Conservation (phyloP, 2,113 vertebrate species). For the Nothobranchius furzeri region DNA sequence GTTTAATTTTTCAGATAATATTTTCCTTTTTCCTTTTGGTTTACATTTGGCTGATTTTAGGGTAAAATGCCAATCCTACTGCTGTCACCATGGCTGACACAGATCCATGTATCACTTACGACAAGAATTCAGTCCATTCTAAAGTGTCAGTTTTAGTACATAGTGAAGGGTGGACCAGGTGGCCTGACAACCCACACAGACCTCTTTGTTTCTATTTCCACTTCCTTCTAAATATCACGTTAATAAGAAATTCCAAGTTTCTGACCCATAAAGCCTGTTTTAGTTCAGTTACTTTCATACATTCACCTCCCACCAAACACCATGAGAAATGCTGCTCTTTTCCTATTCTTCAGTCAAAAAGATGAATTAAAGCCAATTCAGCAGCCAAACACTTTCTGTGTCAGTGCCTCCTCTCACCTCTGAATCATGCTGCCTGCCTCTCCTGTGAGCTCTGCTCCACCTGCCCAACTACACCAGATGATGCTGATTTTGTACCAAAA, state of each 20-base stretch:
- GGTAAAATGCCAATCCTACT: not conserved
- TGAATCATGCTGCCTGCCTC: not conserved
- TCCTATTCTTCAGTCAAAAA: slow-evolving; percentile 9
- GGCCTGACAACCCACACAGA: not conserved
- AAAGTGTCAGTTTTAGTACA: not conserved
- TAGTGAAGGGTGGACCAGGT: not conserved
- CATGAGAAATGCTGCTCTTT: slow-evolving; percentile 15
- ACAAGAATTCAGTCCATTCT: not conserved
- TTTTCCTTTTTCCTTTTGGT: too few relatives aligned
- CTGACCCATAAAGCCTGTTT: not conserved
- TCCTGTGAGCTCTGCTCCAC: slow-evolving; percentile 15
- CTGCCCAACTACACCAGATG: slow-evolving; percentile 13
- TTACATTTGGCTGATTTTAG: not conserved
- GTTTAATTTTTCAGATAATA: too few relatives aligned
- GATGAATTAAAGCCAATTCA: slow-evolving; percentile 50
- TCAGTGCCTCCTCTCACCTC: slow-evolving; percentile 14
- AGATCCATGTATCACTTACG: slow-evolving; percentile 8
- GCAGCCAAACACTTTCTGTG: slow-evolving; percentile 4
- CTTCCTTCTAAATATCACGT: slow-evolving; percentile 3
- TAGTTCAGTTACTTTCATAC: slow-evolving; percentile 37
- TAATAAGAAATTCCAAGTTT: slow-evolving; percentile 10
- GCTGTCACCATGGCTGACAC: not conserved
- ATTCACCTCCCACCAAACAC: slow-evolving; percentile 40
- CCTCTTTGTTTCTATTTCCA: slow-evolving; percentile 1
- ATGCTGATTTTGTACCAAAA: slow-evolving; percentile 31